Base-by-base conservation (phyloP, 64 coral and sea anemone genomes). In the Exaiptasia diaphana region DNA sequence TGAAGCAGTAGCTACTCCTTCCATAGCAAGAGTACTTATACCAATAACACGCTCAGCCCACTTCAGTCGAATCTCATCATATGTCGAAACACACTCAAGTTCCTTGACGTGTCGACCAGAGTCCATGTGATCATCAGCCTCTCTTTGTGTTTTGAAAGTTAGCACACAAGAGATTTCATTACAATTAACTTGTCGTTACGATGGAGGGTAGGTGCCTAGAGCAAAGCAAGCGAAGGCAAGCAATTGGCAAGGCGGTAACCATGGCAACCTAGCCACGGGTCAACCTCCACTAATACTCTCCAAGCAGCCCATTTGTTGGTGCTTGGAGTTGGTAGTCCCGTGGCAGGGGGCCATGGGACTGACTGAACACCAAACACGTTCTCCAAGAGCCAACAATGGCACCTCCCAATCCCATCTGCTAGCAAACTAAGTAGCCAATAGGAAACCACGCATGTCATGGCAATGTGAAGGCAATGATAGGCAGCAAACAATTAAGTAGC, bases 91-190 rank as follows among this genome's bases (percentile, higher is more conserved):
- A 8, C 36, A 81, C n/a, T 89, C 77, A 0, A 73, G 40, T 17
- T 70, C 64, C 15, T 31, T 59, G 3, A 88, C 64, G 14, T 89
- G 77, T 44, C 73, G 81, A 4, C 86, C 86, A 4, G 86, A 30
- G 48, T 89, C 86, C 77, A 89, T 82, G 86, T 89, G 77, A 3
- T 34, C 86, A 81, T 74, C 24, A 3, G 77, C 77, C 53, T 82
- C 68, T 64, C 39, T 34, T 58, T 74, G 18, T 1, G 38, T 20
- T 27, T 74, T 89, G 20, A 89, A 89, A 4, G 86, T 81, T 7
- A 89, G 42, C 29, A 89, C 50, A 50, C 86, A 89, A 10, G 75
- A 60, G 24, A 42, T 88, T 3, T 88, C 75, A 44, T 24, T 79
- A 28, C 75, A 79, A 28, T n/a, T n/a, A n/a, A n/a, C n/a, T n/a